A percentile compares a stretch with the other conserved stretches of the same genome.
Conservation (phyloP, 2,888 invertebrate species). For the Ichneumoninae sp. region DNA sequence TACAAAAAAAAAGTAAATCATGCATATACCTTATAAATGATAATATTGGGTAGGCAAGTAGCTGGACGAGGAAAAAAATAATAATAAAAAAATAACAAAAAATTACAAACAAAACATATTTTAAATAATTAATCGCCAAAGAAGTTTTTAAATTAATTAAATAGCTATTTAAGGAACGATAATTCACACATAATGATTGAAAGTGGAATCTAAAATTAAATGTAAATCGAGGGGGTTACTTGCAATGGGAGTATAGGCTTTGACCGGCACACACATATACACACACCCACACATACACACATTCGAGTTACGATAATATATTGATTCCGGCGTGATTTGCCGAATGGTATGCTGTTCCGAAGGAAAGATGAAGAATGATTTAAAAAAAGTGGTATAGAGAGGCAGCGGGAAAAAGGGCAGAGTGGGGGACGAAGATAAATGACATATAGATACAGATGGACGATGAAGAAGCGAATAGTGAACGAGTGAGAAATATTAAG, state of each 20-base stretch:
- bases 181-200: conserved; percentile 80
- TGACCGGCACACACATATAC: conserved; percentile 11
- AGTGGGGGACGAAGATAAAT: background rate
- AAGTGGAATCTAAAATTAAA: conserved; percentile 84
- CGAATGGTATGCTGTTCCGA: conserved; percentile 37
- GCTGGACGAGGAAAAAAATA: conserved; percentile 69
- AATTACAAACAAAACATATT: conserved; percentile 80
- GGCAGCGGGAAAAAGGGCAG: background rate
- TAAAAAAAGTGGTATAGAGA: background rate
- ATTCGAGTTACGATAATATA: conserved; percentile 60
- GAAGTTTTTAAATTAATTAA: conserved; percentile 81
- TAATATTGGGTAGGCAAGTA: conserved; percentile 71
- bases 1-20: conserved; percentile 62
- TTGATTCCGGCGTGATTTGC: conserved; percentile 65
- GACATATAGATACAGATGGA: background rate
- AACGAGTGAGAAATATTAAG: conserved; percentile 30
- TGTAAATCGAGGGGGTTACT: conserved; percentile 72
- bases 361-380: background rate
- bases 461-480: background rate
- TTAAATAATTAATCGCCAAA: conserved; percentile 84
- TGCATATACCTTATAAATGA: conserved; percentile 69
- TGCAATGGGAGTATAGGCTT: conserved; percentile 40
- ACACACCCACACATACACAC: conserved; percentile 14
- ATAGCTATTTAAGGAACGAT: conserved; percentile 79
- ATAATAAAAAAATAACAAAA: conserved; percentile 75